Conservation (phyloP, 2,113 vertebrate species). For the Perca flavescens region DNA sequence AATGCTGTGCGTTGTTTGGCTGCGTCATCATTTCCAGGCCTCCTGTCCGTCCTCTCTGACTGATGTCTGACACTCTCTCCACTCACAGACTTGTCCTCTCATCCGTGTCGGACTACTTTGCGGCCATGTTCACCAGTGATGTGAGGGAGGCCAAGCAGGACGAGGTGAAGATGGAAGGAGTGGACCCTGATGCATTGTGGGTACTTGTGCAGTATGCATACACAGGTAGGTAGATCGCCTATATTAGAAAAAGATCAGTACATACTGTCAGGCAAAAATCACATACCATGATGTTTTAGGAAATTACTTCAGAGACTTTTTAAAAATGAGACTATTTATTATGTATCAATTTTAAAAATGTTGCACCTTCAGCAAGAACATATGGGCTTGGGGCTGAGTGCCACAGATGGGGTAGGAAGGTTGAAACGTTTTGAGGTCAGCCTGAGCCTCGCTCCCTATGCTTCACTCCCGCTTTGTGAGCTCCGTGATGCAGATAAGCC, state of each 20-base stretch:
- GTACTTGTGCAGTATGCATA: constrained; percentile 97
- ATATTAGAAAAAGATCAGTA: neutral
- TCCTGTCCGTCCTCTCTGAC: constrained; percentile 49
- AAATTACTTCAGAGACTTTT: neutral
- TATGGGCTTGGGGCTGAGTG: neutral
- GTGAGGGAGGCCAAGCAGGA: constrained; percentile 97
- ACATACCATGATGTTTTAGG: neutral
- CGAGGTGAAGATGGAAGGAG: constrained; percentile 98
- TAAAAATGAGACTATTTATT: too few relatives aligned
- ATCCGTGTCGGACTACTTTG: constrained; percentile 99
- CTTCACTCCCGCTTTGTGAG: too few relatives aligned
- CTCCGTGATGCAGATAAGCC: too few relatives aligned
- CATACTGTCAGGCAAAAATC: neutral
- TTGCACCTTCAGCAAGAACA: too few relatives aligned
- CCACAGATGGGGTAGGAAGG: neutral
- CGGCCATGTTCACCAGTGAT: constrained; percentile 98
- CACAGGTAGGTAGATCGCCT: constrained; percentile 61
- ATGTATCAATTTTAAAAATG: too few relatives aligned
- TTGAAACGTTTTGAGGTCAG: too few relatives aligned
- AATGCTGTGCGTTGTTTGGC: neutral
- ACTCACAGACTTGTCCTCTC: constrained; percentile 92
- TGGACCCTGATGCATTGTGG: constrained; percentile 97
- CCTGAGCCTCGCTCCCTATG: too few relatives aligned
- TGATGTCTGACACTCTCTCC: constrained; percentile 48
- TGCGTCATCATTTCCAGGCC: neutral